These are phyloP conservation scores for Patella depressa DNA, from an alignment of 2,888 invertebrate species.

Conservation along the genomic window DNA sequence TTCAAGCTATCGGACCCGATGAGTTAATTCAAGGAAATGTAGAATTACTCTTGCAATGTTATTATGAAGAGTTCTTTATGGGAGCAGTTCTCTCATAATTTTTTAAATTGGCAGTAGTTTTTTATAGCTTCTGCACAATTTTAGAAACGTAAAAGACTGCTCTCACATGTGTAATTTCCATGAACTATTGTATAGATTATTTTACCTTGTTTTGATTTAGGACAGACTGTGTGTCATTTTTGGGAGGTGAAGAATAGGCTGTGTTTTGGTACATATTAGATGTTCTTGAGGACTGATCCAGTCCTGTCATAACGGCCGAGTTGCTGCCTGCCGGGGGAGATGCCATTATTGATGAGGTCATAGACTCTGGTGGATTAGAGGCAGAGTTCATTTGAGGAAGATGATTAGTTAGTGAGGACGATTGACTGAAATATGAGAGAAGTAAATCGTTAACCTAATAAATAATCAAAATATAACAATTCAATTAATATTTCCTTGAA, in stretches of 20 bases:
- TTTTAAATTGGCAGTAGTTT: too few relatives aligned
- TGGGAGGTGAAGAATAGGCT: conserved; percentile 63
- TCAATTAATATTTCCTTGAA: too few relatives aligned
- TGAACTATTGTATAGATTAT: not conserved
- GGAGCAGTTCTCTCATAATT: too few relatives aligned
- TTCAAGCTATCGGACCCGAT: too few relatives aligned
- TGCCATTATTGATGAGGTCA: conserved; percentile 50
- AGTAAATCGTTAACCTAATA: too few relatives aligned
- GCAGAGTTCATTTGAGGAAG: conserved; percentile 39
- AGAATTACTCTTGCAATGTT: too few relatives aligned
- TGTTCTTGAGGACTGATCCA: conserved; percentile 49
- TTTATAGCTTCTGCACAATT: too few relatives aligned
- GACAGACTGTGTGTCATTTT: conserved; percentile 47
- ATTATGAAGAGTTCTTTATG: too few relatives aligned
- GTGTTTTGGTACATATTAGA: conserved; percentile 53
- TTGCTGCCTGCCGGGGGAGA: conserved; percentile 42
- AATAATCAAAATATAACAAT: too few relatives aligned
- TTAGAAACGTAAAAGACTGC: too few relatives aligned
- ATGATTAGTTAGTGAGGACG: conserved; percentile 49
- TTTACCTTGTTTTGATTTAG: conserved; percentile 43
- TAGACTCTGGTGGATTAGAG: conserved; percentile 48
- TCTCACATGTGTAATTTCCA: too few relatives aligned
- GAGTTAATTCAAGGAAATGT: too few relatives aligned
- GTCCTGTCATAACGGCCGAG: conserved; percentile 30
- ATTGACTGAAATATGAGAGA: conserved; percentile 38